A percentile compares a stretch with the other conserved stretches of the same genome.
phyloP scores from a whole-genome alignment of 2,797 vertebrate species.

The Paedocypris micromegethes region DNA sequence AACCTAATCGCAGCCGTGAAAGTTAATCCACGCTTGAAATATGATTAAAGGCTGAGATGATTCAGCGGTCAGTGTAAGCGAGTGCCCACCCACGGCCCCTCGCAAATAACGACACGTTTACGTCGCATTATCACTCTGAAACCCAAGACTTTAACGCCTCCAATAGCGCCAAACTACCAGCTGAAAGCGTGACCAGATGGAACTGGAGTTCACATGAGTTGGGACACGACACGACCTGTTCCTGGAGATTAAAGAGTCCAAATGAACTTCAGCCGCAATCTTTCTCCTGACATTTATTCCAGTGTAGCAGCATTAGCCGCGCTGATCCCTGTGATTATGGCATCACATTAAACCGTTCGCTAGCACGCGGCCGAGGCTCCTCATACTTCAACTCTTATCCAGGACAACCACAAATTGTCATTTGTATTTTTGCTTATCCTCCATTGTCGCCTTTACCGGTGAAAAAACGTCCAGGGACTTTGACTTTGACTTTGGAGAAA shows the following conservation, averaged over 20 bases:
- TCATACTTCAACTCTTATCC: slow-evolving; percentile 16
- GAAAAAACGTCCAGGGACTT: too few relatives aligned
- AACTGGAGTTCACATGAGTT: slow-evolving; percentile 7
- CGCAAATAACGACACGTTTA: too few relatives aligned
- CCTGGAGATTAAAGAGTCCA: slow-evolving; percentile 28
- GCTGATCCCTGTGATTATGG: slow-evolving; percentile 23
- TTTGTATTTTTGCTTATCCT: not conserved
- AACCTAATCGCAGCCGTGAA: slow-evolving; percentile 43
- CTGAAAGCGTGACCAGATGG: not conserved
- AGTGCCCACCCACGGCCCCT: not conserved
- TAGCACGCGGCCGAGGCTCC: slow-evolving; percentile 7
- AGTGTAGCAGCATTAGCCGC: slow-evolving; percentile 33
- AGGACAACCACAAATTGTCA: slow-evolving; percentile 1
- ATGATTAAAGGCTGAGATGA: slow-evolving; percentile 41
- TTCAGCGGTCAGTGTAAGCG: slow-evolving; percentile 32
- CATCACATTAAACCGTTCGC: slow-evolving; percentile 25
- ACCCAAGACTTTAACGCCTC: too few relatives aligned
- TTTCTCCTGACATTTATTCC: slow-evolving; percentile 33
- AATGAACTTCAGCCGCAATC: slow-evolving; percentile 33
- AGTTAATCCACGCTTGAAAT: slow-evolving; percentile 43
- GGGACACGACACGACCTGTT: slow-evolving; percentile 11
- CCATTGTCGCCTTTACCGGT: not conserved
- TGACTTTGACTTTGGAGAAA: too few relatives aligned
- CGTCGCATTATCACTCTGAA: too few relatives aligned
- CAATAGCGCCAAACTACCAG: not conserved